phyloP scores from a whole-genome alignment of 2,888 invertebrate genomes.

The Oligia fasciuncula region DNA sequence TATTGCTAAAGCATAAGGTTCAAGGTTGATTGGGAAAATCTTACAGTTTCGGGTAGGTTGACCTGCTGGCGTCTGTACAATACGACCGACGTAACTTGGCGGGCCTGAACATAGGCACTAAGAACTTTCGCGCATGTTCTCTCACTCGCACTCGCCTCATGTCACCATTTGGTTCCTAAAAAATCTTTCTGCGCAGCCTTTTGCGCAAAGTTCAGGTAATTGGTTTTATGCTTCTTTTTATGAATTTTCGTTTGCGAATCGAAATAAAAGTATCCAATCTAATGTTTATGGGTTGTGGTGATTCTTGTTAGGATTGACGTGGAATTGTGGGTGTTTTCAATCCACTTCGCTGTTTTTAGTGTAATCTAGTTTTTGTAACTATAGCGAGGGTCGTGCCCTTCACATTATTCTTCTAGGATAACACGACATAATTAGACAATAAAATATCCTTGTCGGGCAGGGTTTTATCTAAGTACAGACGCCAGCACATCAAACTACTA shows the following conservation, averaged over 20 bases:
- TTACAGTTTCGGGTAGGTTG: too few relatives aligned
- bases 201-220: background rate
- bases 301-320: slow-evolving; percentile 4
- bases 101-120: too few relatives aligned
- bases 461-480: background rate
- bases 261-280: slow-evolving; percentile 18
- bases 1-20: too few relatives aligned
- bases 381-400: background rate
- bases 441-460: background rate
- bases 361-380: background rate
- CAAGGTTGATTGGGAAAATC: too few relatives aligned
- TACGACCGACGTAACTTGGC: too few relatives aligned
- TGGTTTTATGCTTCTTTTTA: slow-evolving; percentile 31
- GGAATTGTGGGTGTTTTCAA: background rate
- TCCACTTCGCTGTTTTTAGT: background rate
- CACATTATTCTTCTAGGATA: background rate
- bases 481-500: too few relatives aligned
- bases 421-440: background rate
- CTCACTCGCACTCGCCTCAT: too few relatives aligned
- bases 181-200: too few relatives aligned
- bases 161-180: too few relatives aligned
- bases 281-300: slow-evolving; percentile 27
- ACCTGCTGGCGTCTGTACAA: too few relatives aligned
- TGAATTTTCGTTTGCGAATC: slow-evolving; percentile 18
- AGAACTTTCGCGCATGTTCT: too few relatives aligned